phyloP scores from a whole-genome alignment of 2,113 vertebrate genomes.

The Balaeniceps rex region DNA sequence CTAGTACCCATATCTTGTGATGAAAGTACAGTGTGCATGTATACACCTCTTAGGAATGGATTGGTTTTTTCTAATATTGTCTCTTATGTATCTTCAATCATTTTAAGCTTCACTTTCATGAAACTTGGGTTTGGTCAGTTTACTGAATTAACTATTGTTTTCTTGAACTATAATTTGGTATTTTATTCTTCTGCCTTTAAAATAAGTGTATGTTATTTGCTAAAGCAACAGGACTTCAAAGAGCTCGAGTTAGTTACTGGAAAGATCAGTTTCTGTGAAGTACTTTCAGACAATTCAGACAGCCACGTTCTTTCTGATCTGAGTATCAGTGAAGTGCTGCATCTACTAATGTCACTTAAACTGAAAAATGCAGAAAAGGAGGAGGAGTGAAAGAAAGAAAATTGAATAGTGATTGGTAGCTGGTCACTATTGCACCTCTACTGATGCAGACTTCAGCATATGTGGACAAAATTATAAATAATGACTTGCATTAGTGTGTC shows the following conservation, averaged over 20 bases:
- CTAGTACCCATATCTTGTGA: background rate
- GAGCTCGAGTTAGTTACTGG: background rate
- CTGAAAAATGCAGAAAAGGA: background rate
- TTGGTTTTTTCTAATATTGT: background rate
- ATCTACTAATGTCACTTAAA: background rate
- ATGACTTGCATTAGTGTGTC: background rate
- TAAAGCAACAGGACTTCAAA: background rate
- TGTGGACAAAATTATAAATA: fast-evolving
- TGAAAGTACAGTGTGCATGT: background rate
- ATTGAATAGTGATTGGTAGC: background rate
- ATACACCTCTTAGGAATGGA: background rate
- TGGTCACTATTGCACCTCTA: background rate
- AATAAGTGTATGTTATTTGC: background rate
- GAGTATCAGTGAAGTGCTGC: background rate
- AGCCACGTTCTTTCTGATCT: background rate
- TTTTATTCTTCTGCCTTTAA: background rate
- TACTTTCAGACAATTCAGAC: background rate
- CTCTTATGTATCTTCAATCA: background rate
- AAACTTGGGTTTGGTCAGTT: background rate
- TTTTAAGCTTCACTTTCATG: background rate
- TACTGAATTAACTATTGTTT: background rate
- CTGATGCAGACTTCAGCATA: background rate
- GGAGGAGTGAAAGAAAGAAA: background rate
- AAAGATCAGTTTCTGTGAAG: background rate
- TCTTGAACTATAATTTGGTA: background rate